Percentiles rank a stretch among this genome's conserved stretches.
These are phyloP conservation scores for Ptilorrhoa leucosticta DNA, from an alignment of 2,113 vertebrate genomes.

Conservation along the genomic window DNA sequence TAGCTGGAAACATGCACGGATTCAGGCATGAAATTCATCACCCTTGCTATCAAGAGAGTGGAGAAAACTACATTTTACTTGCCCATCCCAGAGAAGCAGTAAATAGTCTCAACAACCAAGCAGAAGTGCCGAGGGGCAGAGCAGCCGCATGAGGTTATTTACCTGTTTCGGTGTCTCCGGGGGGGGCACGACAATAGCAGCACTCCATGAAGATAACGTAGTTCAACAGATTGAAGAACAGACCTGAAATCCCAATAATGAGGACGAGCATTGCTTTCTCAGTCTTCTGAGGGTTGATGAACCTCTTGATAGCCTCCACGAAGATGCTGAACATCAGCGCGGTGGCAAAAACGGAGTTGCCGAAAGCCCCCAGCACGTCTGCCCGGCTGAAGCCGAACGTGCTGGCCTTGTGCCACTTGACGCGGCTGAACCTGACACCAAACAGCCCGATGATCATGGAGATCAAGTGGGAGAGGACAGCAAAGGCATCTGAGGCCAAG, in stretches of 20 bases:
- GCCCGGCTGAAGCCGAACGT: constrained; percentile 73
- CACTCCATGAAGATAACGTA: constrained; percentile 78
- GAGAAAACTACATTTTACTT: background rate
- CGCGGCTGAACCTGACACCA: constrained; percentile 14
- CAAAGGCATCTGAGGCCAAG: constrained; percentile 74
- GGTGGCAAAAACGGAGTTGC: constrained; percentile 73
- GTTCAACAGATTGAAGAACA: constrained; percentile 70
- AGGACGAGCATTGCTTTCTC: constrained; percentile 64
- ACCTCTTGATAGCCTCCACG: constrained; percentile 72
- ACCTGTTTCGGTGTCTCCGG: constrained; percentile 52
- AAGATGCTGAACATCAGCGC: constrained; percentile 78
- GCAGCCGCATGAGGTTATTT: background rate
- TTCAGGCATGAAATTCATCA: background rate
- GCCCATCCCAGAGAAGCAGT: background rate
- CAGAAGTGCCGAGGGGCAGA: background rate
- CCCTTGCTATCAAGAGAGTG: background rate
- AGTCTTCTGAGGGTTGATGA: constrained; percentile 68
- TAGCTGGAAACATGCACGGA: accelerated
- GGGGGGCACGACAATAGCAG: constrained; percentile 36
- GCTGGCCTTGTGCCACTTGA: constrained; percentile 59
- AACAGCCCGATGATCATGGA: constrained; percentile 74
- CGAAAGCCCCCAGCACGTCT: constrained; percentile 75
- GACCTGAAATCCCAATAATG: constrained; percentile 56
- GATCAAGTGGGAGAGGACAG: constrained; percentile 72
- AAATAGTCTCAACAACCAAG: background rate